Evolutionary conservation across 2,797 vertebrate species (phyloP), one percentile per base, ranked within the genome.

Genomic region (Intellagama lesueurii): DNA sequence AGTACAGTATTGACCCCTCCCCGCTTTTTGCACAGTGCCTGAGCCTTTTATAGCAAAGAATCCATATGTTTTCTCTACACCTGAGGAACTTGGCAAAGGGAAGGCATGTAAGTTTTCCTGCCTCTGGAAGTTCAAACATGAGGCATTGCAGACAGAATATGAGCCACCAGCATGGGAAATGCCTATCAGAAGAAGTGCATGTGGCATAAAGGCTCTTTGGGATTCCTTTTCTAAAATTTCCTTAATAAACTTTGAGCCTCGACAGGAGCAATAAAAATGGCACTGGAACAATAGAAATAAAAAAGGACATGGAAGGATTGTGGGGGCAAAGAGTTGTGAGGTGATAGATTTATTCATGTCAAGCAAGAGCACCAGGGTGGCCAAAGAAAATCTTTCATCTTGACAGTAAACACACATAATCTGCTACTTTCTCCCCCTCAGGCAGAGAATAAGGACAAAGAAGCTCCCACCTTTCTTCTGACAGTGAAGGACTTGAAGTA

Each of bases 401-500:
- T 88, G 87, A 89, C 52, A 92, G 83, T 90, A 76, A 81, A 75
- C 69, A 70, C 78, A 52, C 22, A 30, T 85, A 64, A 35, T 80
- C 85, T 88, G 2, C 66, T 86, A 90, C 40, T 85, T 91, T 78
- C 85, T 81, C 60, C 70, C 81, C 35, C 76, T 12, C 80, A 87
- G 60, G 83, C 35, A 69, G 82, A 70, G 85, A 86, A 94, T 75
- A 85, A 89, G 86, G 83, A 84, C 80, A 83, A 69, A 93, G 92
- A 81, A 56, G 75, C 12, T 90, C 52, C 52, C 52, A 14, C 19
- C 24, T 81, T 86, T 88, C 75, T 76, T 47, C 70, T 85, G 47
- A 78, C 19, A 64, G 28, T 88, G 30, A 17, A 35, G 77, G 49
- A 86, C 87, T 75, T 70, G 6, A 77, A 35, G 87, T 72, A 87